Conservation (phyloP, 2,888 invertebrate genomes). For the Caenorhabditis wallacei region DNA sequence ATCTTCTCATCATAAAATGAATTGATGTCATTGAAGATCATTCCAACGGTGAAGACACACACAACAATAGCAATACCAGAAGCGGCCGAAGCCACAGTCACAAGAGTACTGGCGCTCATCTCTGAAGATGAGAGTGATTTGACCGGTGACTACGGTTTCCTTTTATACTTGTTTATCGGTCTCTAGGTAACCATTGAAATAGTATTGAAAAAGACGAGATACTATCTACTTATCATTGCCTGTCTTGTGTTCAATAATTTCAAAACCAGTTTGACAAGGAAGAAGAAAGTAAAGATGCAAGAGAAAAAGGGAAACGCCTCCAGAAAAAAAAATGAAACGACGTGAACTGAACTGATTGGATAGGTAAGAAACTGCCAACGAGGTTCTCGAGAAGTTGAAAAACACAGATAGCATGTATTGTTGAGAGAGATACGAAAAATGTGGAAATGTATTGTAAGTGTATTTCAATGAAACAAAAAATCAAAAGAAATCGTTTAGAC, state of each 20-base stretch:
- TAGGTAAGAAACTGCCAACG: constrained; percentile 8
- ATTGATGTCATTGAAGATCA: constrained; percentile 73
- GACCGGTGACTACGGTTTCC: not conserved
- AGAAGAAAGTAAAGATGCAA: constrained; percentile 28
- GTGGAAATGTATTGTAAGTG: constrained; percentile 27
- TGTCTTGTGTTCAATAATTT: constrained; percentile 53
- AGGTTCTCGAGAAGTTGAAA: not conserved
- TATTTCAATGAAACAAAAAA: not conserved
- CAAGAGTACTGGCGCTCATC: constrained; percentile 61
- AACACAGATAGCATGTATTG: constrained; percentile 8
- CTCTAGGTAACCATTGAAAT: constrained; percentile 44
- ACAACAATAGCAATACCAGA: constrained; percentile 67
- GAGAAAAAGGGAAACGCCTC: constrained; percentile 42
- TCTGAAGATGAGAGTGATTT: constrained; percentile 51
- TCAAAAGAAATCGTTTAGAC: constrained; percentile 9
- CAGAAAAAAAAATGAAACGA: constrained; percentile 46
- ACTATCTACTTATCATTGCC: constrained; percentile 42
- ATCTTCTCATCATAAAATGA: constrained; percentile 68
- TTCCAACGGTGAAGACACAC: constrained; percentile 62
- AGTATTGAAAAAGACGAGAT: constrained; percentile 26
- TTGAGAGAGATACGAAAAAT: not conserved
- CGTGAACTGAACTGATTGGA: constrained; percentile 32
- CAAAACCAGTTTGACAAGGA: constrained; percentile 58
- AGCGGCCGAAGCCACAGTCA: constrained; percentile 65
- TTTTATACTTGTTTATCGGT: constrained; percentile 48